Conservation (phyloP, 2,888 invertebrate genomes). For the Piscicola geometra region DNA sequence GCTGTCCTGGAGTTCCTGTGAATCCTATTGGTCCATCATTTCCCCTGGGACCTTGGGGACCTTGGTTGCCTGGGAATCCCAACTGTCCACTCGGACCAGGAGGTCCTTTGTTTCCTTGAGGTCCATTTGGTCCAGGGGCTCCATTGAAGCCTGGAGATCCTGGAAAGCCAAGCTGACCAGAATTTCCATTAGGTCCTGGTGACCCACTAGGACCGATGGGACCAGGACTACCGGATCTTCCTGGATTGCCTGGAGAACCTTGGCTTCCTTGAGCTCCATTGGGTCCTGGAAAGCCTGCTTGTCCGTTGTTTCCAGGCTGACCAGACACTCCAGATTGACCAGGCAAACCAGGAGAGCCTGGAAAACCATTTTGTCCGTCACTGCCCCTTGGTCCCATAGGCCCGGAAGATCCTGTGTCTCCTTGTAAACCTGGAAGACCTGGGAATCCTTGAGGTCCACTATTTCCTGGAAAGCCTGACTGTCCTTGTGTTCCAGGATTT, state of each 20-base stretch:
- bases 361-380: conserved; percentile 35
- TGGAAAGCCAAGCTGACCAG: not conserved
- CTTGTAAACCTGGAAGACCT: conserved; percentile 35
- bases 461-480: conserved; percentile 24
- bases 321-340: conserved; percentile 38
- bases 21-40: not conserved
- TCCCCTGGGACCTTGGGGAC: not conserved
- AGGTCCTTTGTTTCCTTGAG: not conserved
- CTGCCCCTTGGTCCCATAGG: conserved; percentile 38
- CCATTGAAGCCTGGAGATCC: conserved; percentile 4
- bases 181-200: not conserved
- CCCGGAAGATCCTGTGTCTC: conserved; percentile 36
- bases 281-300: conserved; percentile 42
- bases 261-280: conserved; percentile 34
- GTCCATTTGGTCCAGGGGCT: not conserved
- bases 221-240: not conserved
- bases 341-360: conserved; percentile 36
- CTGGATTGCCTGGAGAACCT: conserved; percentile 8
- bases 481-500: conserved; percentile 30
- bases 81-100: not conserved
- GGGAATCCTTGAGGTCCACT: conserved; percentile 29
- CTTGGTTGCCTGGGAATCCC: conserved; percentile 4
- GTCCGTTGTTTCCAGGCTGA: conserved; percentile 16
- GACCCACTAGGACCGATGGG: not conserved
- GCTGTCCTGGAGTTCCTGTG: not conserved